Base-by-base conservation (phyloP, 2,888 invertebrate genomes). In the Andrena camellia region DNA sequence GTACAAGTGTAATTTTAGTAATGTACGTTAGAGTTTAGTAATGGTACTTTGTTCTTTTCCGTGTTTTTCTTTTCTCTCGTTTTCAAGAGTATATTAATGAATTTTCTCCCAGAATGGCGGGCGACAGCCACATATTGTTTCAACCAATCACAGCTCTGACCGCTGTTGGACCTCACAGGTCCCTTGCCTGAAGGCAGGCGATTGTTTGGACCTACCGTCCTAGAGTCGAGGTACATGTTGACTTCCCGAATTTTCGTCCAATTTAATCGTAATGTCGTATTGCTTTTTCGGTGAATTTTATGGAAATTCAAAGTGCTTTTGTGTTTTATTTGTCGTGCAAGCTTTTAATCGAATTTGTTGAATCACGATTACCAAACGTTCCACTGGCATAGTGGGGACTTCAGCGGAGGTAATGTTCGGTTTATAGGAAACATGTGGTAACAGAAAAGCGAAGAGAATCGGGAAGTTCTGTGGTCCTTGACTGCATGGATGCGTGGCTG, bases 191-290 rank as follows among this genome's bases (percentile, higher is more conserved):
- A 89, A 88, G 93, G 94, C 94, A 94, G 94, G 94, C 94, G 94
- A 94, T 94, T 94, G 94, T 94, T 94, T 94, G 94, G 93, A 93
- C 93, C 94, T 94, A 94, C 94, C 94, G 94, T 93, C 92, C 92
- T 86, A 88, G 90, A 85, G 90, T 89, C 90, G 90, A 91, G 90
- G 68, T 63, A 67, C 76, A 78, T 82, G 70, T 29, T 59, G 68
- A 31, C 63, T 79, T 86, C 87, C 66, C 77, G 78, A 78, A 75
- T 82, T 81, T 78, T 60, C 73, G 23, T 59, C 31, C 50, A n/a
- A 66, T 57, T 62, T 13, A 8, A n/a, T 33, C 31, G 3, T n/a
- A 59, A 23, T 13, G 17, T 48, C 17, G 4, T 13, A 7, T 48
- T 20, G 4, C n/a, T 4, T 23, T 48, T 29, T 66, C 13, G 2